Percentiles rank a stretch among this genome's conserved stretches.
Conservation (phyloP, 2,113 vertebrate species). For the Morone chrysops region DNA sequence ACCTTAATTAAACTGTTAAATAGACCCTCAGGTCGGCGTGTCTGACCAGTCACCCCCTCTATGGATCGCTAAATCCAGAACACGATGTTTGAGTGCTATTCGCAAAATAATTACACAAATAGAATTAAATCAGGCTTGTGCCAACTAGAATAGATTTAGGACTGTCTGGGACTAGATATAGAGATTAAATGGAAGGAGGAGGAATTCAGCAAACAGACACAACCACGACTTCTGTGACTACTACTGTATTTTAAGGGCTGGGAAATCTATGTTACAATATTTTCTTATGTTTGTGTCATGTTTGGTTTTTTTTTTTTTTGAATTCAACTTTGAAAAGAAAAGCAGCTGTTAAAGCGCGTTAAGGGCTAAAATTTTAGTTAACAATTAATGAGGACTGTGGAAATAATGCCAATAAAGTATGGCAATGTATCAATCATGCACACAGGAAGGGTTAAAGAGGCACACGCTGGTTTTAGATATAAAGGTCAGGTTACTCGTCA, state of each 20-base stretch:
- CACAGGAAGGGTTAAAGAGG: background rate
- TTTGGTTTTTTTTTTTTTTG: slow-evolving; percentile 24
- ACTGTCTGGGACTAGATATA: slow-evolving; percentile 18
- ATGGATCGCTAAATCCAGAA: slow-evolving; percentile 53
- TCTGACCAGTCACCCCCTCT: slow-evolving; percentile 54
- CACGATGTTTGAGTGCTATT: slow-evolving; percentile 59
- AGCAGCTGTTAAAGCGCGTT: background rate
- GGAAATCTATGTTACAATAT: slow-evolving; percentile 62
- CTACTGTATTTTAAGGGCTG: slow-evolving; percentile 63
- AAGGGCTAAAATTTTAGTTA: slow-evolving; percentile 61
- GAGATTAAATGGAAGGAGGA: slow-evolving; percentile 18
- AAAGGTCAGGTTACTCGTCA: background rate
- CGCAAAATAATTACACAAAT: slow-evolving; percentile 67
- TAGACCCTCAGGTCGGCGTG: slow-evolving; percentile 54
- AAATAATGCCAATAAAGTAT: background rate
- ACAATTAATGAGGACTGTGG: background rate
- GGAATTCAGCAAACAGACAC: background rate
- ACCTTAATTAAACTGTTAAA: slow-evolving; percentile 72
- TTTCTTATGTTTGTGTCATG: slow-evolving; percentile 9
- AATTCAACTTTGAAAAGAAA: background rate
- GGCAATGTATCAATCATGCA: background rate
- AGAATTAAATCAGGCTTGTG: slow-evolving; percentile 57
- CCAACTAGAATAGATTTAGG: slow-evolving; percentile 9
- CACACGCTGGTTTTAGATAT: no score
- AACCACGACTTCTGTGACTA: slow-evolving; percentile 26